Conservation (phyloP, 2,888 invertebrate genomes). For the Argyra leucocephala region DNA sequence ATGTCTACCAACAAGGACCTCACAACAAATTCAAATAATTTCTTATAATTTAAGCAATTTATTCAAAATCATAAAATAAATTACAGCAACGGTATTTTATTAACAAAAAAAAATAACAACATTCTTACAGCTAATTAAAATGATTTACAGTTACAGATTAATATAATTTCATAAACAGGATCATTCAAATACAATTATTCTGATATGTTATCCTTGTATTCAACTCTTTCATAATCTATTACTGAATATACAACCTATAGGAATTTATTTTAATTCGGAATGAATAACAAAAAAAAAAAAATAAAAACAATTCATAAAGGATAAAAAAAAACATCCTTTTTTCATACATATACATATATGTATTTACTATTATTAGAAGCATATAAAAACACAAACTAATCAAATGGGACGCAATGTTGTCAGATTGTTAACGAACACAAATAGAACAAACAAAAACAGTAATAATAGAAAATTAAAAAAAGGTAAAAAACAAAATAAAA, state of each 20-base stretch:
- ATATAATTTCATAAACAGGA: neutral
- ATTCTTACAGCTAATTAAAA: neutral
- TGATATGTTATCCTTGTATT: neutral
- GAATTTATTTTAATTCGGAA: no score
- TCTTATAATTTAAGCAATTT: no score
- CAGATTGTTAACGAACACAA: neutral
- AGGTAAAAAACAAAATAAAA: no score
- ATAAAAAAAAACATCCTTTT: neutral
- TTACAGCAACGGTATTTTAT: no score
- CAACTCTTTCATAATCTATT: no score
- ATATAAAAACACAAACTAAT: neutral
- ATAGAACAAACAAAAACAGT: neutral
- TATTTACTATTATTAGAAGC: slow-evolving; percentile 2
- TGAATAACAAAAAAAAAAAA: neutral
- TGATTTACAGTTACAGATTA: slow-evolving; percentile 6
- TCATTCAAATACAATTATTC: neutral
- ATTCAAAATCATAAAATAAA: no score
- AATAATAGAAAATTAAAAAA: neutral
- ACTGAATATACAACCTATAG: no score
- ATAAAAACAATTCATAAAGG: neutral
- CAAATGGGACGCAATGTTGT: neutral
- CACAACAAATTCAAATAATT: no score
- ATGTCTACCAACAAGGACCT: no score
- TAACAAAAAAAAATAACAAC: no score
- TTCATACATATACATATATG: neutral